Evolutionary conservation across 2,113 vertebrate genomes (phyloP).

Genomic region (Dendropsophus ebraccatus): DNA sequence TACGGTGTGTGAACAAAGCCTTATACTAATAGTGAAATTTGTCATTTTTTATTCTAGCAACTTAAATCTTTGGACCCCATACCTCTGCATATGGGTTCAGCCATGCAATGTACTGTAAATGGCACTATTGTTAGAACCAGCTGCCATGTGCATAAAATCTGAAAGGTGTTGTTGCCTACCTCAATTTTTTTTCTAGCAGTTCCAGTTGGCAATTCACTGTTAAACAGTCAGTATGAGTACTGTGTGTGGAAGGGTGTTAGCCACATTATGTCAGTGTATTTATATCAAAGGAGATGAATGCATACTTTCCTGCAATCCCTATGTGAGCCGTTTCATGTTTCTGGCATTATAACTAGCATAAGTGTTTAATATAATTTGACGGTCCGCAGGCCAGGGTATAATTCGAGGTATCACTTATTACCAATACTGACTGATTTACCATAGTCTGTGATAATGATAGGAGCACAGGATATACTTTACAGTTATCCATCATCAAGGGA

Average conservation of each 20-base stretch:
- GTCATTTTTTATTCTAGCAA: not conserved
- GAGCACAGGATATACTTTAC: not conserved
- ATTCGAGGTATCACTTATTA: slow-evolving; percentile 32
- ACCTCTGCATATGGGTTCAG: not conserved
- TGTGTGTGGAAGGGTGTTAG: slow-evolving; percentile 57
- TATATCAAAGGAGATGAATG: slow-evolving; percentile 57
- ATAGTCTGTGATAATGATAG: slow-evolving; percentile 26
- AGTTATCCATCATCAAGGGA: slow-evolving; percentile 18
- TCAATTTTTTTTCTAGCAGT: slow-evolving; percentile 43
- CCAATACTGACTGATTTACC: slow-evolving; percentile 11
- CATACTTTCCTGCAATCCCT: slow-evolving; percentile 51
- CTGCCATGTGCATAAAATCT: not conserved
- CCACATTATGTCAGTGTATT: slow-evolving; percentile 57
- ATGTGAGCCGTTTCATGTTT: slow-evolving; percentile 40
- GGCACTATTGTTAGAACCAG: slow-evolving; percentile 26
- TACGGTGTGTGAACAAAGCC: too few relatives aligned
- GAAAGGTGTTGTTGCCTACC: slow-evolving; percentile 41
- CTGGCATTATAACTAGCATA: slow-evolving; percentile 31
- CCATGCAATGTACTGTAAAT: not conserved
- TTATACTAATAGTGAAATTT: not conserved
- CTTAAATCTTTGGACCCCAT: not conserved
- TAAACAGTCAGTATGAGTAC: slow-evolving; percentile 42
- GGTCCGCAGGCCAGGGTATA: slow-evolving; percentile 29
- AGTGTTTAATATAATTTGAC: slow-evolving; percentile 54
- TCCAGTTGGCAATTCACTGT: slow-evolving; percentile 40